Evolutionary conservation across 2,888 invertebrate genomes (phyloP).

Genomic region (Dynastes tityus): DNA sequence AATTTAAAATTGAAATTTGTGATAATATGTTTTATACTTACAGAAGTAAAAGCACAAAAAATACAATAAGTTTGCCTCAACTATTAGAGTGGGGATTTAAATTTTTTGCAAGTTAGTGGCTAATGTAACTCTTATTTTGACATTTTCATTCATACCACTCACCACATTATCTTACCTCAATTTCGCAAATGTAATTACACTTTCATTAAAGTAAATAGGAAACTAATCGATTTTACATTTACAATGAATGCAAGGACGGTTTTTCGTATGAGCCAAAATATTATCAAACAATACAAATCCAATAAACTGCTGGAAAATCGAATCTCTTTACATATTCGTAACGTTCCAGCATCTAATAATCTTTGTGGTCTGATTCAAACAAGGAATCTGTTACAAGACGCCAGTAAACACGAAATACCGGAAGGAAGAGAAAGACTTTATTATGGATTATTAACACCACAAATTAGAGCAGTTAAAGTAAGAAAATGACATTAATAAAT

Average conservation of each 20-base stretch:
- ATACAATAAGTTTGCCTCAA: background rate
- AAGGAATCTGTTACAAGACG: slow-evolving; percentile 48
- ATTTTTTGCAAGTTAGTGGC: too few species aligned
- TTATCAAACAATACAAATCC: slow-evolving; percentile 9
- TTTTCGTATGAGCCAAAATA: background rate
- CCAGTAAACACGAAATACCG: slow-evolving; percentile 47
- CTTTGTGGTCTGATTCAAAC: slow-evolving; percentile 42
- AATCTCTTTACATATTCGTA: background rate
- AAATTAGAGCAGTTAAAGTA: slow-evolving; percentile 82
- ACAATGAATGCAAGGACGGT: slow-evolving; percentile 24
- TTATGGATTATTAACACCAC: slow-evolving; percentile 79
- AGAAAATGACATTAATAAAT: slow-evolving; percentile 21
- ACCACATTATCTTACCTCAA: background rate
- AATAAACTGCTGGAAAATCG: slow-evolving; percentile 5
- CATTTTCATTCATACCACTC: background rate
- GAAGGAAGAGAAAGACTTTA: slow-evolving; percentile 72
- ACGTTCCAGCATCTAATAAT: slow-evolving; percentile 23
- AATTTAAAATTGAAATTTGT: too few species aligned
- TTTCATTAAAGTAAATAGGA: background rate
- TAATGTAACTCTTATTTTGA: background rate
- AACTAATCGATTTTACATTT: background rate
- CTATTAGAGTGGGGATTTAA: too few species aligned
- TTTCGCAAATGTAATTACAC: background rate
- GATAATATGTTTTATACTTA: background rate
- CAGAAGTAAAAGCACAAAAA: background rate